These are phyloP conservation scores for Poecile atricapillus DNA, from an alignment of 2,113 vertebrate species.

Conservation along the genomic window DNA sequence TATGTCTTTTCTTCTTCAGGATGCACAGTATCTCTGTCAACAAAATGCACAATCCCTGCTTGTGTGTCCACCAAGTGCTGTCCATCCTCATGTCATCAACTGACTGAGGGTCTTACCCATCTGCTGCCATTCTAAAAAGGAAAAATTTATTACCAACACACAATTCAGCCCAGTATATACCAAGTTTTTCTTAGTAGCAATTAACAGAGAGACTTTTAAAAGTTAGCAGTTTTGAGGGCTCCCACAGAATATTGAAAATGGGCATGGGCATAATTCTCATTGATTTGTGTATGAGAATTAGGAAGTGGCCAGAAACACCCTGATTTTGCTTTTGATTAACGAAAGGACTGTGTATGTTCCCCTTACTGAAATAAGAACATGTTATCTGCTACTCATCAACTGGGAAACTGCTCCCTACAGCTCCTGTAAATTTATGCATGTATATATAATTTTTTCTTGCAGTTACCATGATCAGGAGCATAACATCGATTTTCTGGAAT, in stretches of 20 bases:
- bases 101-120: background rate
- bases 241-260: background rate
- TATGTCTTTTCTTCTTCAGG: background rate
- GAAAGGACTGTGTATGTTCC: background rate
- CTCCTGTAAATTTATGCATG: background rate
- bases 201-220: background rate
- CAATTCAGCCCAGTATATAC: background rate
- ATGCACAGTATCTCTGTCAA: background rate
- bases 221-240: background rate
- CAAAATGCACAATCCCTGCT: background rate
- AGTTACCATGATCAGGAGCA: background rate
- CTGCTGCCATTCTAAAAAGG: background rate
- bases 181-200: background rate
- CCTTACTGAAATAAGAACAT: background rate
- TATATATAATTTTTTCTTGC: background rate
- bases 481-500: background rate
- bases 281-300: background rate
- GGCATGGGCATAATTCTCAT: background rate
- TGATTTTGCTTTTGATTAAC: background rate
- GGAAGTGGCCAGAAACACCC: background rate
- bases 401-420: background rate
- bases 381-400: background rate
- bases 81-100: background rate
- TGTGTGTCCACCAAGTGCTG: fast-evolving
- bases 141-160: background rate